Base-by-base conservation (phyloP, 2,113 vertebrate species). In the Elgaria multicarinata region DNA sequence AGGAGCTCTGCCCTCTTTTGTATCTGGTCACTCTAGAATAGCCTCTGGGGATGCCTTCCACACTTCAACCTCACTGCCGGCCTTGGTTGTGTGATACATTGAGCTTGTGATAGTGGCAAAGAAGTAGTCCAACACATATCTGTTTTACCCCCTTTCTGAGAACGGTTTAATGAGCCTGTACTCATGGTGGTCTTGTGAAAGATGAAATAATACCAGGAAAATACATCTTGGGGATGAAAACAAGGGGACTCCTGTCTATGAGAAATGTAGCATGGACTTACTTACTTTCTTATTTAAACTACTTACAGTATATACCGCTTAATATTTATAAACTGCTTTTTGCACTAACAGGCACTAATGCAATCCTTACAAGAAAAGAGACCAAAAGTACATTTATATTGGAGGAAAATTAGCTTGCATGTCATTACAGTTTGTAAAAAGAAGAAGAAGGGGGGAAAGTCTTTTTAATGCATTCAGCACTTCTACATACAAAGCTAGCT, bases 181-280 rank as follows among this genome's bases (percentile, higher is more conserved):
- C 80, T 72, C 33, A 80, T 5, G 12, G 46, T 69, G 86, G 90
- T 86, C 88, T 92, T 93, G 90, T 71, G 58, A 92, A 91, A 83
- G 26, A 66, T 80, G 33, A 92, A 92, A 72, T 78, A 67, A n/a
- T 22, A 31, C 6, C 85, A 88, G 80, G 75, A 91, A 91, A 89
- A 76, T 83, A 80, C 10, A 94, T 90, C 46, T 85, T 46, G 69
- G 5, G 81, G 55, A 46, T 44, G 86, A 62, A 78, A 66, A 46
- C n/a, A 92, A 93, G 83, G 0, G 0, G 20, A 84, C 14, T n/a
- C n/a, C n/a, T 78, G 89, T 71, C 55, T 44, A 36, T 28, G 74
- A 89, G 79, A 91, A 80, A 66, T 33, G 90, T 86, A 33, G 85
- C 83, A 78, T 83, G 42, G 82, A 55, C 28, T 22, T 82, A n/a